Conservation (phyloP, 2,888 invertebrate genomes). For the Cremastinae sp. region DNA sequence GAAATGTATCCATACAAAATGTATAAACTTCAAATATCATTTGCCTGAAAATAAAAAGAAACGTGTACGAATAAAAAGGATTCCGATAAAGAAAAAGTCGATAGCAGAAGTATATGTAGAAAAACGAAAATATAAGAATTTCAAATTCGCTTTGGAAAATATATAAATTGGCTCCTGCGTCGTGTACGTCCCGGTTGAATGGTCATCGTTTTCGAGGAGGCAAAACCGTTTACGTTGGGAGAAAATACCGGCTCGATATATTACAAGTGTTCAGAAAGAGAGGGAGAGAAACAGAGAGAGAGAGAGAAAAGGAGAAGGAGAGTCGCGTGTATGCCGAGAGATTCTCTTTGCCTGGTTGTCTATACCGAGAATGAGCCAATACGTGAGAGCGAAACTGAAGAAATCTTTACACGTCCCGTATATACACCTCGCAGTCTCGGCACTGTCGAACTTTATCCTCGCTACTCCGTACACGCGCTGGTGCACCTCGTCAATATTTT, state of each 20-base stretch:
- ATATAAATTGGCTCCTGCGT: too few relatives aligned
- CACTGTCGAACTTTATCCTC: conserved; percentile 50
- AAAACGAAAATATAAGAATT: too few relatives aligned
- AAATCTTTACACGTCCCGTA: conserved; percentile 53
- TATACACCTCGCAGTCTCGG: conserved; percentile 24
- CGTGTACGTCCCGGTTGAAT: conserved; percentile 48
- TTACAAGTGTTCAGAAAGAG: conserved; percentile 37
- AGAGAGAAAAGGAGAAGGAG: conserved; percentile 49
- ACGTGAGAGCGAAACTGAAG: conserved; percentile 49
- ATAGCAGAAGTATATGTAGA: too few relatives aligned
- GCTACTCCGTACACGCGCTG: conserved; percentile 25
- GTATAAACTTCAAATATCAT: too few relatives aligned
- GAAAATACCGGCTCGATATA: conserved; percentile 46
- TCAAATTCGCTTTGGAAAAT: neutral
- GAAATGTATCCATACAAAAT: too few relatives aligned
- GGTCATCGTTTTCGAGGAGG: conserved; percentile 50
- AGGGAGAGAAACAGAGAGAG: conserved; percentile 50
- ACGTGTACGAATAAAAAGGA: too few relatives aligned
- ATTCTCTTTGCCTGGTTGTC: conserved; percentile 36
- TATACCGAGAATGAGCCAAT: conserved; percentile 47
- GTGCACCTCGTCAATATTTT: conserved; percentile 22
- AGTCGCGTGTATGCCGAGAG: conserved; percentile 47
- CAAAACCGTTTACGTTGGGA: conserved; percentile 44
- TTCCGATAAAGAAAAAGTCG: too few relatives aligned
- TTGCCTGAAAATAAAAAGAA: too few relatives aligned